phyloP scores from a whole-genome alignment of 2,797 vertebrate genomes.

The Thalassophryne amazonica region DNA sequence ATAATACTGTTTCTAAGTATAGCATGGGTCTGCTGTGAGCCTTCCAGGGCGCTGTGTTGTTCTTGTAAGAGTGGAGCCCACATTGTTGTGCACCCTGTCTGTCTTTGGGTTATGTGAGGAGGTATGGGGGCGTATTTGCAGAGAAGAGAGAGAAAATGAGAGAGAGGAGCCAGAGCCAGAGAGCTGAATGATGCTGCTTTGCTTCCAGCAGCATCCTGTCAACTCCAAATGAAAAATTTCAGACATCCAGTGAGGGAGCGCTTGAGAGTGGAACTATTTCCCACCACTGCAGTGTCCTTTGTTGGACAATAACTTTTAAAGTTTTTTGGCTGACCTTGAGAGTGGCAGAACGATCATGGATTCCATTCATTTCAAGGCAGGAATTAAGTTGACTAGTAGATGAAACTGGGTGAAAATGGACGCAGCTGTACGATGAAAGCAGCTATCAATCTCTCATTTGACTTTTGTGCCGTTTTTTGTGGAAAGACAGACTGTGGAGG shows the following conservation, averaged over 20 bases:
- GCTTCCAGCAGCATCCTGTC: constrained; percentile 71
- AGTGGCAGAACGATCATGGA: constrained; percentile 59
- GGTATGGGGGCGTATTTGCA: constrained; percentile 60
- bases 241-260: constrained; percentile 66
- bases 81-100: constrained; percentile 46
- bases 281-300: constrained; percentile 48
- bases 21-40: constrained; percentile 44
- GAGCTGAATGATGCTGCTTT: constrained; percentile 65
- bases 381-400: constrained; percentile 72
- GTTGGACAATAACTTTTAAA: constrained; percentile 71
- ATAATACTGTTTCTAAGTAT: constrained; percentile 23
- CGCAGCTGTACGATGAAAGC: constrained; percentile 58
- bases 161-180: constrained; percentile 59
- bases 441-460: constrained; percentile 32
- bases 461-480: constrained; percentile 33
- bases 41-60: constrained; percentile 58
- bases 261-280: constrained; percentile 71
- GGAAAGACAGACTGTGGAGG: too few relatives aligned
- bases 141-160: constrained; percentile 59
- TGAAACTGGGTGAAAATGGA: constrained; percentile 57
- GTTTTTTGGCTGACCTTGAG: constrained; percentile 78
- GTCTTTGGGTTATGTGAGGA: constrained; percentile 58
- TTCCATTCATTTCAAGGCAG: constrained; percentile 63
- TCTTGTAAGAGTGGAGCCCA: constrained; percentile 52
- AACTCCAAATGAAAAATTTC: constrained; percentile 77